Percentiles rank a stretch among this genome's conserved stretches.
phyloP scores from a whole-genome alignment of 2,113 vertebrate genomes.

The Podarcis muralis region DNA sequence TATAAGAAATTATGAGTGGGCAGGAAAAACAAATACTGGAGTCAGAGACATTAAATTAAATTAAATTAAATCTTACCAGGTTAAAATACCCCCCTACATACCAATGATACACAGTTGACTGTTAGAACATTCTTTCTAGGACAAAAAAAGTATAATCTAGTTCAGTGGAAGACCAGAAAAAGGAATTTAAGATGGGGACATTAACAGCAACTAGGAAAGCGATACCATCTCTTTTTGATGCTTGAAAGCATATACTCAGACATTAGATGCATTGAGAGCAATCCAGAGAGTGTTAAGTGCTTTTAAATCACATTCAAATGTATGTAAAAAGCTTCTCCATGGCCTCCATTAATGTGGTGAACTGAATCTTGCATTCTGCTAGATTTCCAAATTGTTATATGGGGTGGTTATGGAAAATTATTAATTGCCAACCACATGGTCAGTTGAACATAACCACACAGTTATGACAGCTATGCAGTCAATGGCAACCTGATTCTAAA shows the following conservation, averaged over 20 bases:
- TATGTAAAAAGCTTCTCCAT: background rate
- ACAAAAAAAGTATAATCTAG: background rate
- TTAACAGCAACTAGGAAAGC: background rate
- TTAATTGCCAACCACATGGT: background rate
- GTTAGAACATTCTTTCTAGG: background rate
- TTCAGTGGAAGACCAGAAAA: background rate
- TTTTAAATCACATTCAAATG: background rate
- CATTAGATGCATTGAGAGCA: background rate
- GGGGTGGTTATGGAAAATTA: background rate
- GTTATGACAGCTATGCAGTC: background rate
- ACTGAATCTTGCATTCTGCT: background rate
- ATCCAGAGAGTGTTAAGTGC: background rate
- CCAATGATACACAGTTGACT: background rate
- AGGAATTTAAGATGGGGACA: background rate
- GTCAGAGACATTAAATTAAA: background rate
- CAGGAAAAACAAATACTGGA: background rate
- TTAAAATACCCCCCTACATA: background rate
- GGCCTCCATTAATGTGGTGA: background rate
- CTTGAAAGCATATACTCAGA: background rate
- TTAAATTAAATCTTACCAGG: background rate
- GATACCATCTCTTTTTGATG: background rate
- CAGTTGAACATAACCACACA: background rate
- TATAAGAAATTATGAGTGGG: constrained; percentile 1
- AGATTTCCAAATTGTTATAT: background rate
- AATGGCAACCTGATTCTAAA: background rate